phyloP scores from a whole-genome alignment of 2,888 invertebrate species.

The Blastobasis adustella region DNA sequence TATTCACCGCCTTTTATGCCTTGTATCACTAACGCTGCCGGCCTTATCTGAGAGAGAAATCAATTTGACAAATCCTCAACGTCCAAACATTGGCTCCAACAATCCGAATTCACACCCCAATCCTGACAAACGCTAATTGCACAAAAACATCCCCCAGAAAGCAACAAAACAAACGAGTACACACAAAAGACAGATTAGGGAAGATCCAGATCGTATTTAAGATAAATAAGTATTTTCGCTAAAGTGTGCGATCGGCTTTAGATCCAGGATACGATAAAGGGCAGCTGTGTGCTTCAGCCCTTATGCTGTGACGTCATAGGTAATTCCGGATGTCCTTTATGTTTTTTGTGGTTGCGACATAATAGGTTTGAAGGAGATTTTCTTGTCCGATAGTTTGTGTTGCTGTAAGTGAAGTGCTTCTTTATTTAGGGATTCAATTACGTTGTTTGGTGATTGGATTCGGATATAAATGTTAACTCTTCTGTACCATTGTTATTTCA shows the following conservation, averaged over 20 bases:
- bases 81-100: constrained; percentile 18
- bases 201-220: constrained; percentile 68
- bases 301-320: constrained; percentile 39
- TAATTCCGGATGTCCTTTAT: constrained; percentile 15
- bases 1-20: too few relatives aligned
- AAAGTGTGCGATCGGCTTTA: constrained; percentile 61
- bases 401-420: not conserved
- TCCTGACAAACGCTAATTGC: constrained; percentile 56
- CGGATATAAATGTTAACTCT: too few relatives aligned
- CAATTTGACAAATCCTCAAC: constrained; percentile 35
- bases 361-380: not conserved
- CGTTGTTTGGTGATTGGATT: too few relatives aligned
- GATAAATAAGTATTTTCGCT: constrained; percentile 70
- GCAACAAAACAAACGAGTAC: constrained; percentile 56
- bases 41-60: constrained; percentile 11
- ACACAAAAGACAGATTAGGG: constrained; percentile 68
- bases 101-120: constrained; percentile 52
- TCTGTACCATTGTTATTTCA: too few relatives aligned
- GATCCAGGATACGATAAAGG: constrained; percentile 55
- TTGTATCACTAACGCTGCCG: too few relatives aligned
- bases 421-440: too few relatives aligned
- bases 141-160: constrained; percentile 56
- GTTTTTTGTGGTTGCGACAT: constrained; percentile 7
- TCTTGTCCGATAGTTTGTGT: not conserved
- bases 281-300: constrained; percentile 52